Conservation (phyloP, 2,888 invertebrate genomes). For the Idaea aversata region DNA sequence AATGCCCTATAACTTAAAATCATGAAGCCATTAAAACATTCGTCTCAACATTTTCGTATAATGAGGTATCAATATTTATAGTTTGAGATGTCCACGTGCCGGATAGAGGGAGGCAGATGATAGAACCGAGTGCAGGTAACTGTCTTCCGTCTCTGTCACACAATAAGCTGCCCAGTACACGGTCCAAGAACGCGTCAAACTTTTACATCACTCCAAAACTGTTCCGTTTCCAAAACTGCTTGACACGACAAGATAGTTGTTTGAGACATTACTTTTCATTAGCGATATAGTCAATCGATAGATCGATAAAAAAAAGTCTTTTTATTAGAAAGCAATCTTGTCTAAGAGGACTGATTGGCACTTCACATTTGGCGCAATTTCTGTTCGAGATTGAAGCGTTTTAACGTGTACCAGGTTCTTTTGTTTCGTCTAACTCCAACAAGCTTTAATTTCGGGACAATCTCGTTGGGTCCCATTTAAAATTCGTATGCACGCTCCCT, state of each 20-base stretch:
- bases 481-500: conserved; percentile 35
- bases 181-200: too few species aligned
- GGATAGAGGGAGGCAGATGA: conserved; percentile 24
- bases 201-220: too few species aligned
- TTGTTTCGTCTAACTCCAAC: conserved; percentile 24
- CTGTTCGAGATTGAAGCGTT: too few species aligned
- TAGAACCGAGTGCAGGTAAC: conserved; percentile 3
- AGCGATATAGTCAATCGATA: too few species aligned
- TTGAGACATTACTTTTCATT: too few species aligned
- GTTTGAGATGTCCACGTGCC: conserved; percentile 48
- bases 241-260: too few species aligned
- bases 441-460: conserved; percentile 40
- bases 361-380: too few species aligned
- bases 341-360: too few species aligned
- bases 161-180: conserved; percentile 6
- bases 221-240: too few species aligned
- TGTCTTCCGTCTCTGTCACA: conserved; percentile 27
- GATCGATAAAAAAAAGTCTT: too few species aligned
- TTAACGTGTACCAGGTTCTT: too few species aligned
- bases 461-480: conserved; percentile 29
- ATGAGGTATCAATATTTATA: conserved; percentile 62
- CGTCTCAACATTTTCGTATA: conserved; percentile 34
- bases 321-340: too few species aligned
- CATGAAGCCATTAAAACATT: conserved; percentile 12
- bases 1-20: neutral